Conservation (phyloP, 2,797 vertebrate genomes). For the Melanotaenia nigrans region DNA sequence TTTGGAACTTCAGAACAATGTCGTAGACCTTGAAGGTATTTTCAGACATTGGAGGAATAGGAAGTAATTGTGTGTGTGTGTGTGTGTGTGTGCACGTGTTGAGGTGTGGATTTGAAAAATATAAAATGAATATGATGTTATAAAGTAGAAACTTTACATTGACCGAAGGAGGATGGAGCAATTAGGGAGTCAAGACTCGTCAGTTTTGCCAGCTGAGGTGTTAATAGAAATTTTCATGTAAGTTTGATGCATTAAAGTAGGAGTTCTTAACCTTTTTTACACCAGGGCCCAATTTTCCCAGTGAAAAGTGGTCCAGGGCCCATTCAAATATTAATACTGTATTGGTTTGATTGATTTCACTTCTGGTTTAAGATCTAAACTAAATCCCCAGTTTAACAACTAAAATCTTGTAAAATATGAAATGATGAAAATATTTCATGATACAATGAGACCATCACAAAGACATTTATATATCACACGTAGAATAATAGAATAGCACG, state of each 20-base stretch:
- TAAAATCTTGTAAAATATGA: too few species aligned
- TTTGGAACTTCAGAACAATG: conserved; percentile 62
- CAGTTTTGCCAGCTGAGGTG: conserved; percentile 13
- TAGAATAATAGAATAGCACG: too few species aligned
- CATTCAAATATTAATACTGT: too few species aligned
- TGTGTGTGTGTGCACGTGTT: background rate
- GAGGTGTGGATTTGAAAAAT: background rate
- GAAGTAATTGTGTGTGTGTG: conserved; percentile 10
- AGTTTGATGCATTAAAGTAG: conserved; percentile 5
- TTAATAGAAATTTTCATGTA: background rate
- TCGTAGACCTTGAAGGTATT: conserved; percentile 53
- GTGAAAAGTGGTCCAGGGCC: too few species aligned
- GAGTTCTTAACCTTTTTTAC: too few species aligned
- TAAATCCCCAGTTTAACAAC: too few species aligned
- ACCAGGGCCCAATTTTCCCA: too few species aligned
- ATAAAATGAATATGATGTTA: background rate
- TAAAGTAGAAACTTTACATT: background rate
- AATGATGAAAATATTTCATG: too few species aligned
- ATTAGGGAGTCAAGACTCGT: background rate
- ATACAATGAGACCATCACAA: too few species aligned
- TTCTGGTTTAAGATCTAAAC: too few species aligned
- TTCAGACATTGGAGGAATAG: conserved; percentile 31
- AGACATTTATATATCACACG: too few species aligned
- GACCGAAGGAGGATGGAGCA: background rate
- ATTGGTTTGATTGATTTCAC: too few species aligned